A percentile compares a stretch with the other conserved stretches of the same genome.
Conservation (phyloP, 2,797 vertebrate genomes). For the Nannoperca australis region DNA sequence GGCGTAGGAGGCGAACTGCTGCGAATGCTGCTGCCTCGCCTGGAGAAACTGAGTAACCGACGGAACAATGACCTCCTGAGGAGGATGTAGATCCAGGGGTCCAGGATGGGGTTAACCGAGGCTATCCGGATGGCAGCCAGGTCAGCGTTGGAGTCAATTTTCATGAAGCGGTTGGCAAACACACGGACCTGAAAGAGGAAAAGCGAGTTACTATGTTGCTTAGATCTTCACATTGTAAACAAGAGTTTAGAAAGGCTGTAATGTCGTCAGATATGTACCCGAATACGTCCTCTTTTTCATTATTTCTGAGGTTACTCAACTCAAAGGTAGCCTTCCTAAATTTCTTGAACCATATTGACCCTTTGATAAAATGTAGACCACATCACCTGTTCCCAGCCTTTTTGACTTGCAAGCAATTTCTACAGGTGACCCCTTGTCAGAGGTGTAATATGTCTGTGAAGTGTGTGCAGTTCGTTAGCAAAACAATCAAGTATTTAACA, state of each 20-base stretch:
- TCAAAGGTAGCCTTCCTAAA: not conserved
- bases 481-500: not conserved
- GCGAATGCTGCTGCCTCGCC: slow-evolving; percentile 30
- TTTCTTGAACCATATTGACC: not conserved
- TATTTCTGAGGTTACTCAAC: not conserved
- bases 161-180: slow-evolving; percentile 89
- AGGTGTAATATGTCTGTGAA: not conserved
- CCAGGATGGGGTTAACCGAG: slow-evolving; percentile 94
- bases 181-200: slow-evolving; percentile 87
- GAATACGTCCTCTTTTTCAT: not conserved
- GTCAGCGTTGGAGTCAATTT: slow-evolving; percentile 85
- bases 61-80: slow-evolving; percentile 91
- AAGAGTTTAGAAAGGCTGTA: not conserved
- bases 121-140: slow-evolving; percentile 94
- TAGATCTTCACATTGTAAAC: not conserved
- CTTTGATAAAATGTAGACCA: not conserved
- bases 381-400: not conserved
- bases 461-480: not conserved
- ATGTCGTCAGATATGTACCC: not conserved
- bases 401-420: not conserved
- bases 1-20: not conserved
- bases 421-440: not conserved
- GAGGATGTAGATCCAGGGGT: slow-evolving; percentile 98
- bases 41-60: slow-evolving; percentile 56
- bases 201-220: not conserved